Evolutionary conservation across 1,140 invertebrate genomes (phyloP), one percentile per base, ranked within the genome.

Genomic region (Dryas iulia): DNA sequence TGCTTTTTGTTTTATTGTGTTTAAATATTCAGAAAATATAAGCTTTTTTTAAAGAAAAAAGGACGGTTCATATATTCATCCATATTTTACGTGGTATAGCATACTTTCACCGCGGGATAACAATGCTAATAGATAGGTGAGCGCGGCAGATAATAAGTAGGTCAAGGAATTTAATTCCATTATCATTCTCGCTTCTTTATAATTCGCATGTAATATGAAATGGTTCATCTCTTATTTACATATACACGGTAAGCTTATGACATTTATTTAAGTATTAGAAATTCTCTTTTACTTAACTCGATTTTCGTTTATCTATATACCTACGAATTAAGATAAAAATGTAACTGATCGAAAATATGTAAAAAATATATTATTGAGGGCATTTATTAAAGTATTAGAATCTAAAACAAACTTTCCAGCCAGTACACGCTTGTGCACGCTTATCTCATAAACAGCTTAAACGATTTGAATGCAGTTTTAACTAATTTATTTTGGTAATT

Each of bases 151-250:
- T 47, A n/a, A 57, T 52, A 67, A 60, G 21, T 68, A 28, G 66
- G 66, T 61, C 66, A 68, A 68, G 66, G 47, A 39, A 30, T 31
- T 63, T 56, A 67, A 54, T 67, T 60, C 58, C 18, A 67, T 67
- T 67, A 39, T 47, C 18, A 47, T 47, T 47, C 7, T 3, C 30
- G 28, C 24, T 18, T 26, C 47, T 61, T 61, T 31, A 66, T 57
- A 47, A 31, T 14, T 25, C 11, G 21, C 23, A 66, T 59, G 14
- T 58, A 66, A 59, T 66, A 59, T 57, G 35, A 31, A 52, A 59
- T 52, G 21, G 64, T 14, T 54, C 28, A 57, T 65, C 23, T 47
- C 39, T 47, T 47, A 47, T 47, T 47, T 18, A 47, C 39, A 47
- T 47, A 21, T 7, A 10, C 14, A 47, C 8, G 14, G 18, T 14